Base-by-base conservation (phyloP, 2,113 vertebrate species). In the Pholis gunnellus region DNA sequence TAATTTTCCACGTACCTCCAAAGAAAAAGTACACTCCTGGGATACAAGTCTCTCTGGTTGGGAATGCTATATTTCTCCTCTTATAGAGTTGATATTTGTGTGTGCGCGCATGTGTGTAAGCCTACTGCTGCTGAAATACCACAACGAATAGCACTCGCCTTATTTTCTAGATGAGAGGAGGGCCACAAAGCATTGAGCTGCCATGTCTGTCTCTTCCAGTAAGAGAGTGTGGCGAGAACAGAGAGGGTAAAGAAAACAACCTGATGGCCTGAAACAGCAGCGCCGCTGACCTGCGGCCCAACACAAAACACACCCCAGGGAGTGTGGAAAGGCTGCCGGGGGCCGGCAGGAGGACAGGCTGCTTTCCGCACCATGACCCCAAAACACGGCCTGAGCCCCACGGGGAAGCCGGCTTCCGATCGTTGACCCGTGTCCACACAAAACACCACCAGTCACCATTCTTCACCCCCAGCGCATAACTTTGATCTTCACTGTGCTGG, bases 221-320 rank as follows among this genome's bases (percentile, higher is more conserved):
- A 66, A 15, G 74, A 88, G 54, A 88, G 74, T 67, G 75, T 87
- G 83, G 60, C 42, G 36, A 86, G 76, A 84, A 82, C 83, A 84
- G 44, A 80, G 81, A 75, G 78, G 57, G 73, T 54, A 90, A 89
- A 88, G 81, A 86, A 90, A 92, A 92, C 90, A 92, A 85, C 82
- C 78, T 72, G 80, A 81, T 78, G 75, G 68, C 82, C 82, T 75
- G 56, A 91, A 87, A 83, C 75, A 81, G 75, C 86, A 73, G 27
- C 64, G 40, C 40, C 17, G 54, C 59, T 92, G 92, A 91, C 89
- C 87, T 87, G 76, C 78, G 76, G 90, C 81, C 63, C 36, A 5
- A 80, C 81, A 87, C 78, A 91, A 86, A 91, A 90, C 86, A 82
- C 79, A 74, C 83, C 59, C 71, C 52, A 9, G 79, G 67, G 66